A percentile compares a stretch with the other conserved stretches of the same genome.
Conservation (phyloP, 2,888 invertebrate genomes). For the Chirona hameri region DNA sequence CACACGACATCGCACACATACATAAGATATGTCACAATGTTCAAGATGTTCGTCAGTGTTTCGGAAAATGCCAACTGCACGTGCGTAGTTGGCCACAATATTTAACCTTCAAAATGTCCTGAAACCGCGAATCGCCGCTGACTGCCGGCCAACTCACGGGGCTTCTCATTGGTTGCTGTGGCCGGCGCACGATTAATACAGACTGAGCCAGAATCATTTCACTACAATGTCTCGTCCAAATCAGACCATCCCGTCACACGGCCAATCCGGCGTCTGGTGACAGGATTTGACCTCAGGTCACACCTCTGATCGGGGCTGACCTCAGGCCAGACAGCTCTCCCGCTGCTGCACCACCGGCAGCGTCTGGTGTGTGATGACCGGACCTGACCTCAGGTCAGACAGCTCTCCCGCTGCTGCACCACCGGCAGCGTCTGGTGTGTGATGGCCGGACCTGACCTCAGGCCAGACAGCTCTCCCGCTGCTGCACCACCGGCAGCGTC, state of each 20-base stretch:
- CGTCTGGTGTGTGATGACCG: too few species aligned
- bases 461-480: neutral
- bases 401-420: neutral
- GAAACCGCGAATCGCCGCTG: too few species aligned
- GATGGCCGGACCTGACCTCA: neutral
- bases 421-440: too few species aligned
- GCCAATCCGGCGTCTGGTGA: too few species aligned
- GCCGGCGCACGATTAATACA: too few species aligned
- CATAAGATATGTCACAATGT: neutral
- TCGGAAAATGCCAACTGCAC: neutral
- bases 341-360: neutral
- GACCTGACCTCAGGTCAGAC: neutral
- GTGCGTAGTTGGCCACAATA: too few species aligned
- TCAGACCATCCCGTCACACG: too few species aligned
- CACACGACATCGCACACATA: neutral
- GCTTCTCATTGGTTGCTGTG: too few species aligned
- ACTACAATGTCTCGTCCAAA: too few species aligned
- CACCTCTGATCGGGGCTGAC: neutral
- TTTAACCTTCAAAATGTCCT: too few species aligned
- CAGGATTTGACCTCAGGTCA: neutral
- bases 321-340: neutral
- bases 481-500: neutral
- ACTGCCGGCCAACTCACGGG: too few species aligned
- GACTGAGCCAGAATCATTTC: too few species aligned
- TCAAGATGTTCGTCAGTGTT: neutral